Evolutionary conservation across 2,113 vertebrate genomes (phyloP).

Genomic region (Notiomystis cincta): DNA sequence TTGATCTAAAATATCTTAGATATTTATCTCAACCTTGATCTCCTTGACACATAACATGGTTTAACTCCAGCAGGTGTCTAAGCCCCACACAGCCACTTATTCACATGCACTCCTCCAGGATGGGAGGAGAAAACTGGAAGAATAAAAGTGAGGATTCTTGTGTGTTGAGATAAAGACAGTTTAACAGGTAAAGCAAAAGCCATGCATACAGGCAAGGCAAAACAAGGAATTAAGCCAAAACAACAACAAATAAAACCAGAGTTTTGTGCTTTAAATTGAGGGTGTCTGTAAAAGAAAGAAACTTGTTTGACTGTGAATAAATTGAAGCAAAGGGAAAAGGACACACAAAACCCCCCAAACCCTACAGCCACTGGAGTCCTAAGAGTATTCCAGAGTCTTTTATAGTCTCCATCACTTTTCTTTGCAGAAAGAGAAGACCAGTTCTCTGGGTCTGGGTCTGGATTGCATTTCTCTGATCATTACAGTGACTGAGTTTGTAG

Average conservation of each 20-base stretch:
- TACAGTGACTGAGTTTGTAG: not conserved
- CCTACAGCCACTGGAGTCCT: not conserved
- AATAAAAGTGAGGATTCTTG: not conserved
- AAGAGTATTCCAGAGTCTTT: not conserved
- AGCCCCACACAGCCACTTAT: accelerated
- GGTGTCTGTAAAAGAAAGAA: not conserved
- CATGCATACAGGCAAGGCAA: not conserved
- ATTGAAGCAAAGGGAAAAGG: not conserved
- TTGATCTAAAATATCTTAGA: not conserved
- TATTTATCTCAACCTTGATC: not conserved
- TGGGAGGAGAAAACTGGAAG: not conserved
- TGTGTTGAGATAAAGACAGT: not conserved
- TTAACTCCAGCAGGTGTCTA: not conserved
- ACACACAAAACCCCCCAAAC: accelerated
- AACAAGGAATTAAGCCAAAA: not conserved
- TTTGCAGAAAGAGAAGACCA: not conserved
- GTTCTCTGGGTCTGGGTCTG: not conserved
- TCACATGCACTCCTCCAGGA: not conserved
- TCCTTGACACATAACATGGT: not conserved
- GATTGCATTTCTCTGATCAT: not conserved
- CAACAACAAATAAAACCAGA: not conserved
- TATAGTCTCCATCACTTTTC: not conserved
- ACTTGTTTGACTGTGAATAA: not conserved
- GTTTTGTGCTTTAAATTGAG: not conserved
- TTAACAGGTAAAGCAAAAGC: not conserved